These are phyloP conservation scores for Cryptus armator DNA, from an alignment of 2,888 invertebrate species.

Conservation along the genomic window DNA sequence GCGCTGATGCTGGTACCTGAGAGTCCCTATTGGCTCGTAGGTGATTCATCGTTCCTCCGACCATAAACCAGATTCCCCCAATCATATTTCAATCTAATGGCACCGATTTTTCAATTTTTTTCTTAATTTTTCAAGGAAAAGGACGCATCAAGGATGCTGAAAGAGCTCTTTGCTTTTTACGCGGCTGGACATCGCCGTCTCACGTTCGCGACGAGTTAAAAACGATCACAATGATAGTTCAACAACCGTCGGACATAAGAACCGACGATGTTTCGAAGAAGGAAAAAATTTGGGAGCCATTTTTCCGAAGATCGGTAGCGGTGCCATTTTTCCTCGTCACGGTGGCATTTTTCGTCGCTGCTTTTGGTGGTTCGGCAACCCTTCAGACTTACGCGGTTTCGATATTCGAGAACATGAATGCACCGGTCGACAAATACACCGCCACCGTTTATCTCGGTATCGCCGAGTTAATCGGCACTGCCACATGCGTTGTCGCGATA, in stretches of 20 bases:
- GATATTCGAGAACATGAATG: conserved; percentile 90
- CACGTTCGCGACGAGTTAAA: conserved; percentile 88
- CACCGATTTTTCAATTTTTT: not conserved
- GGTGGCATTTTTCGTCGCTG: conserved; percentile 90
- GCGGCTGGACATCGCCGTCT: conserved; percentile 90
- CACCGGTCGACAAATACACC: conserved; percentile 91
- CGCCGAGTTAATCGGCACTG: conserved; percentile 89
- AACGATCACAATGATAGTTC: conserved; percentile 85
- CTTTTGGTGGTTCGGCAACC: conserved; percentile 92
- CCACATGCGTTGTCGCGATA: conserved; percentile 89
- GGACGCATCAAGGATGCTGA: conserved; percentile 89
- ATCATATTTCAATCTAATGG: not conserved
- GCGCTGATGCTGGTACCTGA: conserved; percentile 92
- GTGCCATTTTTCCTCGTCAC: conserved; percentile 89
- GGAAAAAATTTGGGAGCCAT: conserved; percentile 83
- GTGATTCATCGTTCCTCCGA: conserved; percentile 78
- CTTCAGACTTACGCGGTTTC: conserved; percentile 91
- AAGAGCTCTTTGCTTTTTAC: conserved; percentile 90
- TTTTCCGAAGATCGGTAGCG: conserved; percentile 88
- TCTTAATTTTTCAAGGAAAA: conserved; percentile 82
- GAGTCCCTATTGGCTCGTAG: conserved; percentile 93
- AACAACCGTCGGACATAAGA: conserved; percentile 75
- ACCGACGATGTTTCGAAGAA: conserved; percentile 45
- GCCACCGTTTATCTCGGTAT: conserved; percentile 91
- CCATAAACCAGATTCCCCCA: not conserved